Base-by-base conservation (phyloP, 2,113 vertebrate genomes). In the Alethe diademata region DNA sequence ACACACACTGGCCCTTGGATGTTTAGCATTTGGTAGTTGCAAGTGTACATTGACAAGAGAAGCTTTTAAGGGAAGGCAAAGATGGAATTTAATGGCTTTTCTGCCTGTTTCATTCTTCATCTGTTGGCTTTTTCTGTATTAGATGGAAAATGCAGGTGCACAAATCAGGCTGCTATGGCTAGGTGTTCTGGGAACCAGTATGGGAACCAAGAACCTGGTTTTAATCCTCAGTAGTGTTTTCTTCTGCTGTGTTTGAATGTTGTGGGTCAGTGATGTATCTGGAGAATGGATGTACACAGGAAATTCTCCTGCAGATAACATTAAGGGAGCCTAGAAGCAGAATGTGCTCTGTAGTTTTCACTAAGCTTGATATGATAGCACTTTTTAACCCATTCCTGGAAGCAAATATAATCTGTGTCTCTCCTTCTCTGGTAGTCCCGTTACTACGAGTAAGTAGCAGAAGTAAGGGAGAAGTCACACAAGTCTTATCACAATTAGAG, bases 381-480 rank as follows among this genome's bases (percentile, higher is more conserved):
- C 50, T 45, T 84, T 84, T 95, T 93, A 54, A 86, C 40, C 25
- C 8, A 0, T 65, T 73, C 40, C 36, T 89, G 83, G 67, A 75
- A 84, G 62, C 13, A 87, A 61, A 65, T 65, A 31, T 85, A 42
- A 38, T 78, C 51, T 56, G 22, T 80, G 18, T 74, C 53, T 47
- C 53, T 19, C 36, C 60, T 96, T 57, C 73, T 71, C 48, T 91
- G 53, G 18, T 25, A 45, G 53, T 67, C 86, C 60, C 92, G 61
- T 54, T 56, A 70, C 31, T 48, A 28, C 8, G 7, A 70, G 45
- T 87, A 96, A 92, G 80, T 82, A 66, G 29, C 14, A 94, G 86
- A 84, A 97, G 66, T 80, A 90, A 92, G 90, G 83, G 85, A 95
- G 85, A 94, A 97, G 93, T 53, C 69, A 51, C 84, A 35, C 51